These are phyloP conservation scores for Euzetes globulus DNA, from an alignment of 2,888 invertebrate genomes.

Conservation along the genomic window DNA sequence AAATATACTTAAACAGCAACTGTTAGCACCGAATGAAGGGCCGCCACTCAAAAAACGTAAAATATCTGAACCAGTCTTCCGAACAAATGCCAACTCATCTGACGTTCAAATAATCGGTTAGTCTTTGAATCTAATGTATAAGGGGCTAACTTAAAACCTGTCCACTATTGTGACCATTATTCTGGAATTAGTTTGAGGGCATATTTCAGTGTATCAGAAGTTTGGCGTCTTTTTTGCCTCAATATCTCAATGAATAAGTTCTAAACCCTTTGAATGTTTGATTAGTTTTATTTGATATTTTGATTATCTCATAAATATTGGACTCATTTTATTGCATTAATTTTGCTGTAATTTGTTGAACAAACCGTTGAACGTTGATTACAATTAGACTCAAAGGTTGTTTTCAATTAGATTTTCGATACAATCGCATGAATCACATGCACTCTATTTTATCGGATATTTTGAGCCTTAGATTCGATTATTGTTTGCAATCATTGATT, in stretches of 20 bases:
- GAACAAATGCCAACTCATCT: not conserved
- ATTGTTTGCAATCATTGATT: no score
- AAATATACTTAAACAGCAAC: constrained; percentile 35
- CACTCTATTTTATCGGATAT: no score
- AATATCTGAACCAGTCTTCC: constrained; percentile 41
- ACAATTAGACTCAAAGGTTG: no score
- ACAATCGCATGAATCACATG: not conserved
- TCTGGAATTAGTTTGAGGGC: no score
- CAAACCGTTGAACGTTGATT: not conserved
- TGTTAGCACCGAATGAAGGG: constrained; percentile 34
- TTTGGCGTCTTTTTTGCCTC: no score
- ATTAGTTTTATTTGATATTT: no score
- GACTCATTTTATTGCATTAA: not conserved
- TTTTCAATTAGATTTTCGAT: not conserved
- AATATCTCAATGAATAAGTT: no score
- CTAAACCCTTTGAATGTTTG: no score
- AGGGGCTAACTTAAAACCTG: not conserved
- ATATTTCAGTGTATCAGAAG: no score
- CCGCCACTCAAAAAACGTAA: constrained; percentile 43
- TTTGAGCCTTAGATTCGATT: no score
- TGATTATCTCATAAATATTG: constrained; percentile 1
- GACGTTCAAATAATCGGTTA: constrained; percentile 20
- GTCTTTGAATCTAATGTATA: not conserved
- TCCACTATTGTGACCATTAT: not conserved
- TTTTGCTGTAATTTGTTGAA: constrained; percentile 4